Base-by-base conservation (phyloP, 2,113 vertebrate genomes). In the Oreotrochilus melanogaster region DNA sequence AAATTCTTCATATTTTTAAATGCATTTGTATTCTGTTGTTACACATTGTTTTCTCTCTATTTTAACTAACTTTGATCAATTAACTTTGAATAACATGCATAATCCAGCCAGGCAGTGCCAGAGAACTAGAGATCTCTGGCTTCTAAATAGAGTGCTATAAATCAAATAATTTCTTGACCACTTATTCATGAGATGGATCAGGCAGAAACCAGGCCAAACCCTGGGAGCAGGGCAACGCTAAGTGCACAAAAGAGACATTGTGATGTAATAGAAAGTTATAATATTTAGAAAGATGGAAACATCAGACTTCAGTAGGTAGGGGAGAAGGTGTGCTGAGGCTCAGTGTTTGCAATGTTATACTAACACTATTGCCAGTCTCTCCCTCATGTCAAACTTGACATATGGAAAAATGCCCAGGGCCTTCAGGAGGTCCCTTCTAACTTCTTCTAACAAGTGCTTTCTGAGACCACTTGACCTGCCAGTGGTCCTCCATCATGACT, bases 341-440 rank as follows among this genome's bases (percentile, higher is more conserved):
- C 37, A 2, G 3, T 3, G 2, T 64, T 48, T 37, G 70, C 78
- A 47, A 3, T 25, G 50, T 62, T 15, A 39, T 1, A 50, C n/a
- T 18, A 33, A 30, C 18, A 12, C n/a, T n/a, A 21, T 27, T 33
- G 50, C 30, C 74, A 42, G 24, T 13, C 19, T 28, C 39, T 51
- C 48, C 61, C 22, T 73, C 62, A 3, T 1, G 42, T 25, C 61
- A 89, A 69, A 69, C 18, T 8, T 53, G 18, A 51, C 0, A 0
- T 10, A 14, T 8, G 48, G 61, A 58, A 82, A 78, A 45, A 56
- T 6, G 24, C 24, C 39, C 45, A 28, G 17, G 23, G 39, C 61
- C 19, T 28, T 19, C 0, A 0, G n/a, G 16, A 66, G 18, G 10
- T 33, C 30, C 10, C 35, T 65, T 17, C n/a, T n/a, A n/a, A n/a